Evolutionary conservation across 1,140 invertebrate genomes (phyloP).

Genomic region (Nixonia krombeini): DNA sequence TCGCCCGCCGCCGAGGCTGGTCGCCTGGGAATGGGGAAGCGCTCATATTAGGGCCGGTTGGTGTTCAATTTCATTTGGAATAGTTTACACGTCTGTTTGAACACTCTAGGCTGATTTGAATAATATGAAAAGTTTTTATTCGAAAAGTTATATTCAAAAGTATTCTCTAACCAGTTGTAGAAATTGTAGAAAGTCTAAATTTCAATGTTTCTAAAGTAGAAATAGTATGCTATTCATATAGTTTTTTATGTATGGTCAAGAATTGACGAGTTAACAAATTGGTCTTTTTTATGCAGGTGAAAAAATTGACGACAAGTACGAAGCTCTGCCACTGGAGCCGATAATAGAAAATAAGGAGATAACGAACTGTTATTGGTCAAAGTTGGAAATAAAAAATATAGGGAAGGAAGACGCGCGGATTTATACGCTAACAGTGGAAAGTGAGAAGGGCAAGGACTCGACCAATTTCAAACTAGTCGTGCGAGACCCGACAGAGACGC

Average conservation of each 20-base stretch:
- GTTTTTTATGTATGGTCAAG: too few species aligned
- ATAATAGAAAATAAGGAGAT: conserved; percentile 62
- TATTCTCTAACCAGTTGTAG: too few species aligned
- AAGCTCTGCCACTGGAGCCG: conserved; percentile 63
- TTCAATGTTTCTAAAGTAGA: too few species aligned
- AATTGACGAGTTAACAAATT: too few species aligned
- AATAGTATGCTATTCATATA: too few species aligned
- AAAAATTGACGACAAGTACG: conserved; percentile 64
- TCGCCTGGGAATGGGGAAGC: conserved; percentile 70
- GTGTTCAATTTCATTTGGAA: conserved; percentile 8
- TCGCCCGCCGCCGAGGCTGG: conserved; percentile 63
- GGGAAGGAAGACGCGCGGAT: conserved; percentile 63
- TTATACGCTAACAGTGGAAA: conserved; percentile 66
- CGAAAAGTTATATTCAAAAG: too few species aligned
- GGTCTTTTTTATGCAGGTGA: conserved; percentile 51
- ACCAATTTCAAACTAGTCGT: conserved; percentile 61
- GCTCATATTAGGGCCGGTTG: conserved; percentile 66
- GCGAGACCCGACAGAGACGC: conserved; percentile 64
- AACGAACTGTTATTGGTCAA: conserved; percentile 69
- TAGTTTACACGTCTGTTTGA: too few species aligned
- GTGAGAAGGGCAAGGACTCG: conserved; percentile 65
- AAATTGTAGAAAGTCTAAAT: too few species aligned
- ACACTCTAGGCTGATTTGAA: too few species aligned
- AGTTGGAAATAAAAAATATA: conserved; percentile 65
- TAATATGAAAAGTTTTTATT: too few species aligned